Base-by-base conservation (phyloP, 2,888 invertebrate genomes). In the Xanthia icteritia region DNA sequence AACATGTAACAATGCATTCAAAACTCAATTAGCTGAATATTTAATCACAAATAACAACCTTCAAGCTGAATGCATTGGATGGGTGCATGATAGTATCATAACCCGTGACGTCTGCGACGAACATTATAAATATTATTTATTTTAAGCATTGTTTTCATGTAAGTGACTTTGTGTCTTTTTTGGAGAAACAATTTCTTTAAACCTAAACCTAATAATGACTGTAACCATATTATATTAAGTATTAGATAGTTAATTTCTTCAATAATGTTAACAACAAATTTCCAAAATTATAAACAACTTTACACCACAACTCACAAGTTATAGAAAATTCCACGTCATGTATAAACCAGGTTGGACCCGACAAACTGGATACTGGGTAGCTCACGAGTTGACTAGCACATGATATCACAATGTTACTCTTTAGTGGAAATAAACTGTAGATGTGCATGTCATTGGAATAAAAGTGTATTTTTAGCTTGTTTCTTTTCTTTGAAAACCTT, bases 361-460 rank as follows among this genome's bases (percentile, higher is more conserved):
- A 68, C 92, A 90, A 91, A 92, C 92, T 92, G 93, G 92, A 89
- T 92, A 92, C 92, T 91, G 92, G 92, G 89, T 92, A 93, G 91
- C 86, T 89, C 85, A 91, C 89, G 89, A 88, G 86, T 88, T 88
- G 90, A 88, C 89, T 93, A 94, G 94, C 94, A 95, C 94, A 89
- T 92, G 88, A 92, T 94, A 94, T 94, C 94, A 95, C 94, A 89
- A 91, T 92, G 93, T 94, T 94, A 95, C 90, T 93, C 92, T 93
- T 90, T 94, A 94, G 95, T 88, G 87, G 83, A 90, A 93, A 93
- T 93, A 92, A 94, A 93, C 89, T 93, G 95, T 96, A 96, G 96
- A 93, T 94, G 94, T 95, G 96, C 96, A 96, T 96, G 96, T 95
- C 89, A 94, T 95, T 94, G 93, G 92, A 95, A 95, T 96, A 95